Evolutionary conservation across 2,113 vertebrate species (phyloP).

Genomic region (Tychaedon coryphoeus): DNA sequence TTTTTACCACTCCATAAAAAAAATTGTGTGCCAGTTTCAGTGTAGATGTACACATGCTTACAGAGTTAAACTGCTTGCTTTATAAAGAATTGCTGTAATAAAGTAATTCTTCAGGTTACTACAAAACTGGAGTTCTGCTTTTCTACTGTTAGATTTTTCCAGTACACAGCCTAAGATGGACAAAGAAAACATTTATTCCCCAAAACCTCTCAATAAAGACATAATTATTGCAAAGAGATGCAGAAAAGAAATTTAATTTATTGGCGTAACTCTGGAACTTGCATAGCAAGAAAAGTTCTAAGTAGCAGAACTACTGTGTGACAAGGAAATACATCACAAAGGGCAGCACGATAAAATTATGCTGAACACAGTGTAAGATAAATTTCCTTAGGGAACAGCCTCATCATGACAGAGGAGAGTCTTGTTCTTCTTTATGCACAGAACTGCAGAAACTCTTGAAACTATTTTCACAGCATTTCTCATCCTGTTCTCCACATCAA

Average conservation of each 20-base stretch:
- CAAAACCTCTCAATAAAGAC: background rate
- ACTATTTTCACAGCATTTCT: background rate
- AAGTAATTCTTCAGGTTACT: background rate
- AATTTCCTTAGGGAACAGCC: background rate
- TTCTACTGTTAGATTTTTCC: background rate
- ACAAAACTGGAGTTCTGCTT: background rate
- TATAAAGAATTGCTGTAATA: background rate
- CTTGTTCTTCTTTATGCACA: background rate
- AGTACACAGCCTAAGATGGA: fast-evolving
- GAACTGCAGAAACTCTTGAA: background rate
- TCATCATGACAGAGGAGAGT: background rate
- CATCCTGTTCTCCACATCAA: background rate
- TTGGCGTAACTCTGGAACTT: background rate
- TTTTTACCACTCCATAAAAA: background rate
- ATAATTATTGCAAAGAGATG: background rate
- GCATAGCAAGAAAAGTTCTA: background rate
- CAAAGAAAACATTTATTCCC: background rate
- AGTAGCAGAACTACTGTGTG: background rate
- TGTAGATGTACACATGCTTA: fast-evolving
- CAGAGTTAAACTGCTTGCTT: background rate
- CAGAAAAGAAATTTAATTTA: background rate
- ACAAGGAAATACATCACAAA: background rate
- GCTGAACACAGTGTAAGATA: background rate
- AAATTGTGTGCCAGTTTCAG: background rate
- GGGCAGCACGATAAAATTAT: background rate